A percentile compares a stretch with the other conserved stretches of the same genome.
Evolutionary conservation across 2,113 vertebrate genomes (phyloP).

Genomic region (Zosterops japonicus): DNA sequence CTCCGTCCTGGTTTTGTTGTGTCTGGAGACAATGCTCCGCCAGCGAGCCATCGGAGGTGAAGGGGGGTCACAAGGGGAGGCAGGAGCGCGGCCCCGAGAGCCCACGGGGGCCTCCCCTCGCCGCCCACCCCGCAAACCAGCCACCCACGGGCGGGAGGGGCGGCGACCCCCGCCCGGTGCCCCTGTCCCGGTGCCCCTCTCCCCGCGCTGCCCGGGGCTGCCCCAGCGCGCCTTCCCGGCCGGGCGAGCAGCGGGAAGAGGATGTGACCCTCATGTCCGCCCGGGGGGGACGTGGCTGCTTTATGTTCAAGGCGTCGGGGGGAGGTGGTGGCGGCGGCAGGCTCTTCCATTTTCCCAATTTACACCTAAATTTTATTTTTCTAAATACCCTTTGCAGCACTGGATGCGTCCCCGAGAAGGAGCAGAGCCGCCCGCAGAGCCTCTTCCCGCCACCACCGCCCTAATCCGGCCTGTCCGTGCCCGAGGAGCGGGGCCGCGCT

Average conservation of each 20-base stretch:
- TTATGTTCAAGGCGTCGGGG: neutral
- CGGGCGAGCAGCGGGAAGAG: neutral
- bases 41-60: constrained; percentile 18
- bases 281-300: neutral
- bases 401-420: neutral
- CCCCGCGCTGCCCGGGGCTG: neutral
- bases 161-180: neutral
- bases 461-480: neutral
- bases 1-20: constrained; percentile 39
- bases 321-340: neutral
- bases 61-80: constrained; percentile 1
- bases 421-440: neutral
- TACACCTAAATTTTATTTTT: neutral
- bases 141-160: neutral
- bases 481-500: neutral
- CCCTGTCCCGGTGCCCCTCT: no score
- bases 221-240: neutral
- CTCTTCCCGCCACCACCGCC: neutral
- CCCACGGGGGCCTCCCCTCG: neutral
- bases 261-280: constrained; percentile 26
- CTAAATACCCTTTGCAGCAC: neutral
- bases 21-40: constrained; percentile 50
- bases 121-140: neutral
- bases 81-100: neutral
- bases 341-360: neutral